Percentiles rank a stretch among this genome's conserved stretches.
phyloP scores from a whole-genome alignment of 2,113 vertebrate species.

The Oryzias curvinotus region DNA sequence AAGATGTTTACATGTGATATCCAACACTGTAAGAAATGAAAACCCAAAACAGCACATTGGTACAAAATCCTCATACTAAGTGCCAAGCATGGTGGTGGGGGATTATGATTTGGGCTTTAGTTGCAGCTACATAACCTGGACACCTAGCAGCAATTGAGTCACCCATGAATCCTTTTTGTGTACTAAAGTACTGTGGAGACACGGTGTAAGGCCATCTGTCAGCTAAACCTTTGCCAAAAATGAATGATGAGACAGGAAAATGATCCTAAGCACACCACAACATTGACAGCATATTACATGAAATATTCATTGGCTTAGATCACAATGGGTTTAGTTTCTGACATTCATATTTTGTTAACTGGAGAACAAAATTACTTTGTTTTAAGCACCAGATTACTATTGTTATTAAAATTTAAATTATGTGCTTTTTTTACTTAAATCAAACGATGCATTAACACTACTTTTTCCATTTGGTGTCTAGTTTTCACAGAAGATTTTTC shows the following conservation, averaged over 20 bases:
- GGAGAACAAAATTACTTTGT: too few relatives aligned
- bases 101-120: background rate
- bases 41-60: background rate
- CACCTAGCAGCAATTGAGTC: background rate
- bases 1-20: background rate
- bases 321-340: too few relatives aligned
- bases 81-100: background rate
- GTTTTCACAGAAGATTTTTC: background rate
- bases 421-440: too few relatives aligned
- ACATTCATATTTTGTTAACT: too few relatives aligned
- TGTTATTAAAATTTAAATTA: too few relatives aligned
- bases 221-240: too few relatives aligned
- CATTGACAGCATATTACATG: too few relatives aligned
- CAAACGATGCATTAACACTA: background rate
- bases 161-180: background rate
- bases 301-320: too few relatives aligned
- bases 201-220: too few relatives aligned
- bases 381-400: too few relatives aligned
- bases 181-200: background rate
- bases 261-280: too few relatives aligned
- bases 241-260: too few relatives aligned
- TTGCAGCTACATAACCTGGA: background rate
- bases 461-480: background rate
- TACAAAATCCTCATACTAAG: background rate
- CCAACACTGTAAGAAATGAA: background rate